phyloP scores from a whole-genome alignment of 2,888 invertebrate genomes.

The Parnassius apollo region DNA sequence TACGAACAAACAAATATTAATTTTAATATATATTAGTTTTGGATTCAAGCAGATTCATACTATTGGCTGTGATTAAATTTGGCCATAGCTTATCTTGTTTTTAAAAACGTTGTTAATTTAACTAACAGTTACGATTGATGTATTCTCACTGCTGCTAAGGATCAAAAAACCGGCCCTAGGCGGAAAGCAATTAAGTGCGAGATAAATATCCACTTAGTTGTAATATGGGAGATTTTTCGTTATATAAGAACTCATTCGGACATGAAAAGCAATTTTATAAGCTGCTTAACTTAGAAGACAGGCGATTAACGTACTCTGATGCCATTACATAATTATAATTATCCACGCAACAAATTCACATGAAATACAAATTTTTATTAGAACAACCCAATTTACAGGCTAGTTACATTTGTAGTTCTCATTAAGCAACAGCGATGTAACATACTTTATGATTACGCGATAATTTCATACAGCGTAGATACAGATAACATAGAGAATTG shows the following conservation, averaged over 20 bases:
- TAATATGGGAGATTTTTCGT: conserved; percentile 46
- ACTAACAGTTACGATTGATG: too few relatives aligned
- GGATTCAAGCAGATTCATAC: too few relatives aligned
- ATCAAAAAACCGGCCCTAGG: not conserved
- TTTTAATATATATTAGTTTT: too few relatives aligned
- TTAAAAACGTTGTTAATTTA: too few relatives aligned
- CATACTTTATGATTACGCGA: too few relatives aligned
- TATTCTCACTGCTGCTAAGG: too few relatives aligned
- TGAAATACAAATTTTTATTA: conserved; percentile 28
- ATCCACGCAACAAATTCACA: conserved; percentile 30
- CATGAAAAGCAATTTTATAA: conserved; percentile 32
- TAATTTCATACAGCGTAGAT: too few relatives aligned
- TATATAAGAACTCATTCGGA: conserved; percentile 38
- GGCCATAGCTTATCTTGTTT: too few relatives aligned
- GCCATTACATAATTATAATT: conserved; percentile 35
- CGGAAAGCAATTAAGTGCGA: conserved; percentile 39
- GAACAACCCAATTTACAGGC: conserved; percentile 17
- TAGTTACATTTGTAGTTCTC: not conserved
- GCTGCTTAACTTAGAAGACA: not conserved
- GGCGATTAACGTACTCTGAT: conserved; percentile 24
- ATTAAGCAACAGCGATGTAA: conserved; percentile 1
- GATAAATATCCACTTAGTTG: conserved; percentile 20
- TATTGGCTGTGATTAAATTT: too few relatives aligned
- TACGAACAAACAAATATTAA: too few relatives aligned
- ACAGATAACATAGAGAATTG: too few relatives aligned